Evolutionary conservation across 2,113 vertebrate species (phyloP), one percentile per base, ranked within the genome.

Genomic region (Tauraco erythrolophus): DNA sequence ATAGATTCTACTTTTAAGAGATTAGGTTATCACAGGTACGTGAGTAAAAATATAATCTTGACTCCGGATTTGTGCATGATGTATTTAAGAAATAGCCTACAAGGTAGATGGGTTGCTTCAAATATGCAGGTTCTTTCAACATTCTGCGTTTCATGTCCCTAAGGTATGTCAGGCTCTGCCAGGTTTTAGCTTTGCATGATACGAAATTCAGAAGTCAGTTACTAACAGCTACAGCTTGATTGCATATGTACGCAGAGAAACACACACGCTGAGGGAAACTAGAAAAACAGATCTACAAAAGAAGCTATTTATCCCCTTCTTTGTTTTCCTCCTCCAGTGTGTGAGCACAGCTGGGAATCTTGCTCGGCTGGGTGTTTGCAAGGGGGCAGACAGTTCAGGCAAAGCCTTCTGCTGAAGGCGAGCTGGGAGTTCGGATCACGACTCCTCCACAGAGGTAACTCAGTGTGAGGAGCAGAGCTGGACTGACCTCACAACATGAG

Each of bases 401-500:
- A 84, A 75, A 92, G 58, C 83, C 92, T 89, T 82, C 65, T 88
- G 57, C 78, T 66, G 74, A 60, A 77, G 43, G 64, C 0, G 0
- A 54, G 50, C 53, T 62, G 76, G 25, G 65, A 78, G n/a, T 46
- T 80, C 0, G 0, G 87, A 79, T 90, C 84, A 65, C 0, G 24
- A 23, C 84, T 91, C 65, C 87, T 93, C 43, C 61, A 17, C 77
- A 75, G 89, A 72, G 81, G 65, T 64, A 53, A 41, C 92, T 72
- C 90, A 85, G 95, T 93, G 84, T 96, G 96, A 96, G 93, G 41
- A 93, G 84, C 90, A 94, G 82, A 66, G 90, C 78, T 77, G 51
- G 23, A 19, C 84, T 92, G 90, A 94, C 95, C 95, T 94, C 90
- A 69, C 88, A 66, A 66, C 90, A 46, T 50, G 88, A 93, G 62